A percentile compares a stretch with the other conserved stretches of the same genome.
Conservation (phyloP, 2,888 invertebrate genomes). For the Nomada goodeniana region DNA sequence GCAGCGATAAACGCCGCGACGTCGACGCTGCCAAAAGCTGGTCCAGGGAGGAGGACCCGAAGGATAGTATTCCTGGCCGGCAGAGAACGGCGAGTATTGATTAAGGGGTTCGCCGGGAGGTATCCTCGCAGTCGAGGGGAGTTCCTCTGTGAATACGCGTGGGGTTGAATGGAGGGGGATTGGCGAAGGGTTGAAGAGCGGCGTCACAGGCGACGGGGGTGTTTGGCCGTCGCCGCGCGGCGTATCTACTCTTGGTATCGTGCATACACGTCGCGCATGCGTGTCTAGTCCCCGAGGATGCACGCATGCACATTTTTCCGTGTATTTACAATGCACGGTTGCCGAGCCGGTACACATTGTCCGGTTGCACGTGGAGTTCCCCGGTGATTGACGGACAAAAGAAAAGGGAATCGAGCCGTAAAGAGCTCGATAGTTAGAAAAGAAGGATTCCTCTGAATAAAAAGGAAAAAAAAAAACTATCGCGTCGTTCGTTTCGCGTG, state of each 20-base stretch:
- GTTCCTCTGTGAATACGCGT: conserved; percentile 66
- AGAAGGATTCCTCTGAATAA: too few species aligned
- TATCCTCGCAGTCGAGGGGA: conserved; percentile 69
- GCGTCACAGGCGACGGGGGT: conserved; percentile 46
- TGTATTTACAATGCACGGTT: conserved; percentile 55
- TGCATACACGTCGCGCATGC: conserved; percentile 44
- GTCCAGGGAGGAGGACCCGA: conserved; percentile 61
- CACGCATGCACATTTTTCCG: conserved; percentile 47
- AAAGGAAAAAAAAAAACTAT: too few species aligned
- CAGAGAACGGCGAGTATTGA: conserved; percentile 78
- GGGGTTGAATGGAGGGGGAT: conserved; percentile 52
- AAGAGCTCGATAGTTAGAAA: neutral
- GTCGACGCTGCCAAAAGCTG: conserved; percentile 46
- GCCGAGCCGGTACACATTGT: conserved; percentile 56
- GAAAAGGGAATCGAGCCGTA: conserved; percentile 8
- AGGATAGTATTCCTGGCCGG: conserved; percentile 62
- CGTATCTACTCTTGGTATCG: conserved; percentile 27
- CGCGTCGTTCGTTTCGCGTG: neutral
- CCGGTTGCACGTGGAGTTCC: conserved; percentile 70
- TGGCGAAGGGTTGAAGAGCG: conserved; percentile 44
- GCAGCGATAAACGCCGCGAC: neutral
- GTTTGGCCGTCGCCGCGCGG: conserved; percentile 21
- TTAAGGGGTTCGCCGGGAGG: conserved; percentile 77
- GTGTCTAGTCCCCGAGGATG: neutral
- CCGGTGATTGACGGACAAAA: conserved; percentile 36